Percentiles rank a stretch among this genome's conserved stretches.
phyloP scores from a whole-genome alignment of 2,797 vertebrate genomes.

The Melanogrammus aeglefinus region DNA sequence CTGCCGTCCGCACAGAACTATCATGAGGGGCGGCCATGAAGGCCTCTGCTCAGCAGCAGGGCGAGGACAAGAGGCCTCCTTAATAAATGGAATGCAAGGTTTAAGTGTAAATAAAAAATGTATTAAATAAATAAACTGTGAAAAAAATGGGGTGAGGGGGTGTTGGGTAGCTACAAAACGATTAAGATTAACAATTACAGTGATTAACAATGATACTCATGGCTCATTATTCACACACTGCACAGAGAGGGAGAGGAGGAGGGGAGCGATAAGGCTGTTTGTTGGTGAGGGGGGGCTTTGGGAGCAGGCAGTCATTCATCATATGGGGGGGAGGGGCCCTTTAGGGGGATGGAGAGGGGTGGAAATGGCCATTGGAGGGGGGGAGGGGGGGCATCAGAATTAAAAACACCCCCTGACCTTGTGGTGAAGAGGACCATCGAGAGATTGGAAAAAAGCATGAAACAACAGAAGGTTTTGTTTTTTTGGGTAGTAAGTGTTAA shows the following conservation, averaged over 20 bases:
- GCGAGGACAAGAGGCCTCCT: neutral
- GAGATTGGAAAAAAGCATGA: constrained; percentile 6
- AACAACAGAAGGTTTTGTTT: too few species aligned
- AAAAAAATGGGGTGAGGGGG: constrained; percentile 75
- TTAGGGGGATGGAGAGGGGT: constrained; percentile 20
- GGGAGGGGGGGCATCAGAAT: constrained; percentile 58
- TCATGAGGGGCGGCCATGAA: constrained; percentile 53
- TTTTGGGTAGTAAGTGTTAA: too few species aligned
- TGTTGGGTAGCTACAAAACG: constrained; percentile 58
- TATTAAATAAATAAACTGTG: constrained; percentile 66
- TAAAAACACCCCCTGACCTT: constrained; percentile 68
- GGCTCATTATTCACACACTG: constrained; percentile 85
- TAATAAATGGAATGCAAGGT: constrained; percentile 60
- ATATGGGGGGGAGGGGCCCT: constrained; percentile 63
- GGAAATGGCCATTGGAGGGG: constrained; percentile 15
- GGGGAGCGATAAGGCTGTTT: constrained; percentile 88
- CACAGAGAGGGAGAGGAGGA: constrained; percentile 26
- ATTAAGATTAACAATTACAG: constrained; percentile 91
- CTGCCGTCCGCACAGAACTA: constrained; percentile 45
- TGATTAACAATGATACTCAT: constrained; percentile 92
- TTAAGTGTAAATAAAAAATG: constrained; percentile 77
- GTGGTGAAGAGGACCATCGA: constrained; percentile 70
- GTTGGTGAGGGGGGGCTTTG: constrained; percentile 84
- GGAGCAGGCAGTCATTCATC: constrained; percentile 85
- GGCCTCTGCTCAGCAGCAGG: constrained; percentile 39